Evolutionary conservation across 1,140 invertebrate species (phyloP), one percentile per base, ranked within the genome.

Genomic region (Tetragonula clypearis): DNA sequence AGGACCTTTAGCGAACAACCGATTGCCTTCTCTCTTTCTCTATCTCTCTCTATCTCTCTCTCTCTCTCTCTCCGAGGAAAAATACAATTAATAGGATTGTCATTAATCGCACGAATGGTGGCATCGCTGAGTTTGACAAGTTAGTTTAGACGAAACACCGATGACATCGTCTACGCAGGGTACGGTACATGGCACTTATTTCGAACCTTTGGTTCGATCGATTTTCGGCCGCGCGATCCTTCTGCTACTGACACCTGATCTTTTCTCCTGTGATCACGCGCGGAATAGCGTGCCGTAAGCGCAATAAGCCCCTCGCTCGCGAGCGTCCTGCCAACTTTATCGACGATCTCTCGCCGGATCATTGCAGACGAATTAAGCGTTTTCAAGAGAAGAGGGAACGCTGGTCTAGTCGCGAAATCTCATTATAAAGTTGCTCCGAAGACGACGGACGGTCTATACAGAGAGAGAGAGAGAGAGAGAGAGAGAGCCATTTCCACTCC

Each of bases 1-100:
- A 41, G 41, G 5, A 6, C 41, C 41, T 41, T 41, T 41, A 41
- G 41, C 41, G 41, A 41, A 41, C 41, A 30, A 30, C 30, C 30
- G 30, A 30, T 30, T 30, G 30, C 30, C 35, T 41, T 5, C 35
- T 41, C 5, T 6, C 4, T 30, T 41, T 5, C 35, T 41, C 5
- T 6, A 0, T 30, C 30, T 30, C 30, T 30, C 30, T 30, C 30
- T 30, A 1, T 30, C 30, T 30, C 30, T 30, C 30, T 35, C 35
- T 35, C 35, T 35, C 35, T 35, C 35, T 35, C 35, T 35, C 35
- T 56, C 69, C 35, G 9, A 30, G 8, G 58, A 69, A 68, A 75
- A 68, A 72, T 60, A 77, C 62, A n/a, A 56, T 30, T 87, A 83
- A 87, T 82, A 73, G 55, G 60, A 81, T 88, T 88, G 74, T 88